phyloP scores from a whole-genome alignment of 2,888 invertebrate genomes.

The Scaptomyza flava region DNA sequence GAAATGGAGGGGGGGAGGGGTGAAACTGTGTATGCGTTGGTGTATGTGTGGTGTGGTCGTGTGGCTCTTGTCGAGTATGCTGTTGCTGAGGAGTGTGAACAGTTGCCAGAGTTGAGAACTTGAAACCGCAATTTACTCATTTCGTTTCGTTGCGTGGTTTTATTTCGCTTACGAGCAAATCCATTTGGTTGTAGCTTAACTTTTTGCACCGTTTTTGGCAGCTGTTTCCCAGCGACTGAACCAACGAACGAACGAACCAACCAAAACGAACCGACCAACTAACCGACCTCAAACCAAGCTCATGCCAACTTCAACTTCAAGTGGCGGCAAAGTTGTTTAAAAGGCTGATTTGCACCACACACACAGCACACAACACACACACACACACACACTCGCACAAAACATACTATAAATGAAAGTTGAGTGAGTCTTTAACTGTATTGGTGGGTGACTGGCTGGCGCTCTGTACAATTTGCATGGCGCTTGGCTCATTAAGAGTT shows the following conservation, averaged over 20 bases:
- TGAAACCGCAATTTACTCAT: conserved; percentile 80
- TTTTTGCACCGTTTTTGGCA: conserved; percentile 61
- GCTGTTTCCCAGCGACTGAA: conserved; percentile 40
- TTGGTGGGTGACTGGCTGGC: conserved; percentile 10
- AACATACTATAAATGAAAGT: not conserved
- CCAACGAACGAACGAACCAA: conserved; percentile 5
- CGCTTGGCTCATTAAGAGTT: conserved; percentile 73
- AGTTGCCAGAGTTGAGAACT: conserved; percentile 71
- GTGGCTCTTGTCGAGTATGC: conserved; percentile 8
- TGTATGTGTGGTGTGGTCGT: conserved; percentile 6
- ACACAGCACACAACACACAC: not conserved
- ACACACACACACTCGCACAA: conserved; percentile 3
- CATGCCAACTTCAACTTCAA: conserved; percentile 59
- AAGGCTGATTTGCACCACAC: conserved; percentile 57
- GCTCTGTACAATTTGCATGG: conserved; percentile 67
- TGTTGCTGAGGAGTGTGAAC: conserved; percentile 16
- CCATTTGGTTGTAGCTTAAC: conserved; percentile 67
- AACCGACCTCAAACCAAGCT: conserved; percentile 60
- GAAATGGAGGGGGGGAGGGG: not conserved
- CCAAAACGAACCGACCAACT: conserved; percentile 32
- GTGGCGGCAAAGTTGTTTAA: conserved; percentile 70
- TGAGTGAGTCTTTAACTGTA: conserved; percentile 22
- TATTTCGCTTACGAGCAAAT: conserved; percentile 76
- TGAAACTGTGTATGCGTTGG: conserved; percentile 2
- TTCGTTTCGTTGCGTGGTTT: conserved; percentile 74